Base-by-base conservation (phyloP, 2,888 invertebrate genomes). In the Cephus sareptanus region DNA sequence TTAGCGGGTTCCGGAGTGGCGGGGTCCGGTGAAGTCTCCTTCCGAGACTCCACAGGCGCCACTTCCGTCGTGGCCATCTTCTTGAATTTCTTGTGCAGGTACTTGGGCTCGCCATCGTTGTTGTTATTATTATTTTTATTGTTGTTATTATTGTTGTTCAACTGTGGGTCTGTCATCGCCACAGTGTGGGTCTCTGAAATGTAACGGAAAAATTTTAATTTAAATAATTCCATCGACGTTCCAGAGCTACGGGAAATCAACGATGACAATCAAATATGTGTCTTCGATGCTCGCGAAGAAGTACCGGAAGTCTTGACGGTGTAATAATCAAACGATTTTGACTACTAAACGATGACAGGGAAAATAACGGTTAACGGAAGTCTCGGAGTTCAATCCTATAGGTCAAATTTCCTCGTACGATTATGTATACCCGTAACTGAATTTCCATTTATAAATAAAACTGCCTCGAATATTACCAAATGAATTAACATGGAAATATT, bases 61-160 rank as follows among this genome's bases (percentile, higher is more conserved):
- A 87, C 88, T 83, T 86, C 91, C 76, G 91, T 92, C 87, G 94
- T 95, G 91, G 95, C 96, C 93, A 97, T 95, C 92, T 97, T 97
- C 93, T 98, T 97, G 92, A 98, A 97, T 92, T 97, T 98, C 92
- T 98, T 98, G 92, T 98, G 97, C 91, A 97, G 94, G 93, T 97
- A 97, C 92, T 95, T 96, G 89, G 94, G 94, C 89, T 95, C 95
- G 83, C 88, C 89, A 90, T 89, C 87, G 85, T 90, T 88, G 78
- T 89, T 88, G 84, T 87, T 85, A 79, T 84, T 86, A 78, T 86
- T 89, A 74, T 77, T 82, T 69, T 80, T 85, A 71, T 76, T 83
- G 80, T 80, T 83, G 80, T 82, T 84, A 74, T 82, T 84, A 75
- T 83, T 85, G 79, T 84, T 90, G n/a, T 86, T 85, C 83, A 90